Percentiles rank a stretch among this genome's conserved stretches.
Evolutionary conservation across 92 coral and sea anemone genomes (phyloP).

Genomic region (Phenganax stokvisi): DNA sequence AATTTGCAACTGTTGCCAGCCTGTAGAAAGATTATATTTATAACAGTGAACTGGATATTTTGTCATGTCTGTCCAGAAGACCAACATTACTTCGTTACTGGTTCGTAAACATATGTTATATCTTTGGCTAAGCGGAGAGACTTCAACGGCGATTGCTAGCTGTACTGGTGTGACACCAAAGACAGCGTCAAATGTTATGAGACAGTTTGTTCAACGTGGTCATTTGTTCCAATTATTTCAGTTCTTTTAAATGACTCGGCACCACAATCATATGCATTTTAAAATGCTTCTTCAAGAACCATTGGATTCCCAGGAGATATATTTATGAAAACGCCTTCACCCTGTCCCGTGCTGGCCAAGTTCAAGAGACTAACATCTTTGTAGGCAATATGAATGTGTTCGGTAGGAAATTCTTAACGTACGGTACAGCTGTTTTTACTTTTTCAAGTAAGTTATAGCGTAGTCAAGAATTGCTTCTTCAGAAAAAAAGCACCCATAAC

Average conservation of each 20-base stretch:
- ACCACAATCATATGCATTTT: conserved; percentile 17
- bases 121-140: no score
- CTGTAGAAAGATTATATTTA: no score
- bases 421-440: neutral
- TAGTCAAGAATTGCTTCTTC: neutral
- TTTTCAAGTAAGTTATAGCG: neutral
- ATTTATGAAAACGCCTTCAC: conserved; percentile 11
- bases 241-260: conserved; percentile 17
- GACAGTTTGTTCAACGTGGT: no score
- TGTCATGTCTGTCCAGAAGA: no score
- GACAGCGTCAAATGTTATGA: no score
- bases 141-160: no score
- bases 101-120: no score
- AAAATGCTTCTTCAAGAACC: conserved; percentile 19
- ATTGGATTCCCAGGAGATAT: neutral
- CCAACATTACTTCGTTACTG: no score
- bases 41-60: no score
- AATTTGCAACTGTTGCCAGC: no score
- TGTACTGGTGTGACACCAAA: no score
- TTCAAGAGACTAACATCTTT: neutral
- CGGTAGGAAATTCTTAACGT: neutral
- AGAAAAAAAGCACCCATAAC: conserved; percentile 6
- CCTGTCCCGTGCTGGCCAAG: neutral
- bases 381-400: conserved; percentile 6
- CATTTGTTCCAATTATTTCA: no score